These are phyloP conservation scores for Lottia gigantea DNA, from an alignment of 2,888 invertebrate genomes.

Conservation along the genomic window DNA sequence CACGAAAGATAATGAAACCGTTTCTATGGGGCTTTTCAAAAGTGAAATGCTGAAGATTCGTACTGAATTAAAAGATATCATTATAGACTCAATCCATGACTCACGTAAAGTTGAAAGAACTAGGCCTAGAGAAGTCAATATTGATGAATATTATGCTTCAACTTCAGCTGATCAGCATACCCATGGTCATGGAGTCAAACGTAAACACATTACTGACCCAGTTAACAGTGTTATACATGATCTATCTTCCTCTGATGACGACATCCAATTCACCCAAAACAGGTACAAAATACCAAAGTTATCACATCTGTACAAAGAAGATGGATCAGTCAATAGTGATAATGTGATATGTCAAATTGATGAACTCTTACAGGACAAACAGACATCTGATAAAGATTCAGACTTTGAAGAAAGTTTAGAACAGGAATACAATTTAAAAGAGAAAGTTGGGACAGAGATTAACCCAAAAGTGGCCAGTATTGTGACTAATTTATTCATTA, in stretches of 20 bases:
- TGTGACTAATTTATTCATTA: background rate
- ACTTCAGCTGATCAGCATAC: too few species aligned
- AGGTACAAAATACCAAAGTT: background rate
- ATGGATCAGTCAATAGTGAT: background rate
- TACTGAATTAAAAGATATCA: background rate
- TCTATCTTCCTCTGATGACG: background rate
- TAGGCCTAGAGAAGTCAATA: background rate
- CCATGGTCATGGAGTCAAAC: background rate
- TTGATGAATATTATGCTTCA: too few species aligned
- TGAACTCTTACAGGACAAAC: background rate
- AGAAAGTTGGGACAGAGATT: background rate
- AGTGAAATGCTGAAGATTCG: background rate
- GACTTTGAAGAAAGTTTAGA: background rate
- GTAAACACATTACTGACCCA: background rate
- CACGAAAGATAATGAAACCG: background rate
- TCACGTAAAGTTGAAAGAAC: background rate
- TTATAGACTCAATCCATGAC: background rate
- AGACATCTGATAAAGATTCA: background rate
- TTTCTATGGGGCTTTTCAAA: background rate
- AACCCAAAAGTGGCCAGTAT: background rate
- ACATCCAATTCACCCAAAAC: background rate
- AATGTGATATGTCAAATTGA: background rate
- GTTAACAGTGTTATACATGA: background rate
- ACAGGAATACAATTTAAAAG: background rate
- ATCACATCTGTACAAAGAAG: background rate